Evolutionary conservation across 2,888 invertebrate species (phyloP).

Genomic region (Agrochola circellaris): DNA sequence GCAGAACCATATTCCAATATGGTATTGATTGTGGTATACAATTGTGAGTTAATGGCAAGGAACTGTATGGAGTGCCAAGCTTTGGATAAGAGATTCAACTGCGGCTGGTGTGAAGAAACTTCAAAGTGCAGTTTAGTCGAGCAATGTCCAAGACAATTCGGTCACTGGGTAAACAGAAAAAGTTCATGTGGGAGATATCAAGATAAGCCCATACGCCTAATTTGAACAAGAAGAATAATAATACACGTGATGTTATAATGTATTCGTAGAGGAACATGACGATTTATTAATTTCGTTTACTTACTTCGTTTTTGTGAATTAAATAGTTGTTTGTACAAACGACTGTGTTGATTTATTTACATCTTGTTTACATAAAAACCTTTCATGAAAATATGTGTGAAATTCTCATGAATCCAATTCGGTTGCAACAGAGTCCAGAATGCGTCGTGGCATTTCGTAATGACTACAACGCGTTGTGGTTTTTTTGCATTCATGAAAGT

Average conservation of each 20-base stretch:
- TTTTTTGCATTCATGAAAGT: background rate
- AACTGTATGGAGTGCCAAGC: slow-evolving; percentile 65
- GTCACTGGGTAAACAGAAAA: slow-evolving; percentile 43
- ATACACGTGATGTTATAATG: background rate
- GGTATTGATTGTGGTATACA: slow-evolving; percentile 70
- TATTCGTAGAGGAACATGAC: background rate
- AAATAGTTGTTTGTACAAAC: slow-evolving; percentile 1
- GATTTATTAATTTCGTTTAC: background rate
- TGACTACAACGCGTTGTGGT: background rate
- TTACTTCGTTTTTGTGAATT: background rate
- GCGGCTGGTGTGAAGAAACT: slow-evolving; percentile 70
- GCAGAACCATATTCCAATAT: slow-evolving; percentile 73
- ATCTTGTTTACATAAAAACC: background rate
- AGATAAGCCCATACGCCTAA: background rate
- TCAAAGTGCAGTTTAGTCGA: slow-evolving; percentile 64
- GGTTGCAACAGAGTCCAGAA: background rate
- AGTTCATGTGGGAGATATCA: slow-evolving; percentile 29
- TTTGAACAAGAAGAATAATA: background rate
- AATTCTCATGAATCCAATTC: background rate
- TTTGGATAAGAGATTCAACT: slow-evolving; percentile 67
- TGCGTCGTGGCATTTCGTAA: background rate
- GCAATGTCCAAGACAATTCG: slow-evolving; percentile 65
- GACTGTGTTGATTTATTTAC: background rate
- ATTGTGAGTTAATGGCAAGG: slow-evolving; percentile 66
- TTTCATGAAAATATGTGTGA: background rate